These are phyloP conservation scores for Luffia ferchaultella DNA, from an alignment of 2,888 invertebrate genomes.

Conservation along the genomic window DNA sequence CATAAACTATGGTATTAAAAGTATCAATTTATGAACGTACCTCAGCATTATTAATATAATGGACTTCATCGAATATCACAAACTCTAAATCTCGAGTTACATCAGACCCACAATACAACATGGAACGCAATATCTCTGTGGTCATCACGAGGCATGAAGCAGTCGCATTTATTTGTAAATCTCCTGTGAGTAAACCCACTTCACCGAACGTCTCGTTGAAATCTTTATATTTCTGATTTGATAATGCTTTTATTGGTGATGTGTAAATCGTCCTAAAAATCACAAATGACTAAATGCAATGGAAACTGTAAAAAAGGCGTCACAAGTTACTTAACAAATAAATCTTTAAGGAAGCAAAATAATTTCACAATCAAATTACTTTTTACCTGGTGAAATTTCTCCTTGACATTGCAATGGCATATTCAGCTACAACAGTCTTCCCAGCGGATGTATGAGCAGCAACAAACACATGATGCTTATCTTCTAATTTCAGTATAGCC, in stretches of 20 bases:
- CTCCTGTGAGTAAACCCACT: conserved; percentile 94
- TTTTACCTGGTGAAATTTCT: conserved; percentile 85
- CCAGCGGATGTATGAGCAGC: conserved; percentile 99
- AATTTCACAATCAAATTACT: no score
- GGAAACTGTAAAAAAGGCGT: no score
- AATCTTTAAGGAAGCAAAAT: no score
- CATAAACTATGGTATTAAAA: no score
- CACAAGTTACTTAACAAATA: no score
- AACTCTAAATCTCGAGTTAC: conserved; percentile 96
- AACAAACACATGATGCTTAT: conserved; percentile 95
- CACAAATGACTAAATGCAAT: no score
- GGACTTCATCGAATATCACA: conserved; percentile 99
- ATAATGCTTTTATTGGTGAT: conserved; percentile 98
- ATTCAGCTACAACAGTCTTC: conserved; percentile 99
- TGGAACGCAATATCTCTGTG: conserved; percentile 95
- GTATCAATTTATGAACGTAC: conserved; percentile 60
- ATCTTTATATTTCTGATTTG: conserved; percentile 98
- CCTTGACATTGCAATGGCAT: conserved; percentile 95
- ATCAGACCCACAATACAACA: conserved; percentile 95
- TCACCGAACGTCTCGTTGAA: conserved; percentile 93
- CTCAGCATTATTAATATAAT: conserved; percentile 97
- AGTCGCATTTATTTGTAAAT: conserved; percentile 93
- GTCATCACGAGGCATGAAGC: conserved; percentile 99
- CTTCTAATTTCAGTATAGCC: conserved; percentile 93
- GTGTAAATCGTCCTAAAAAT: conserved; percentile 90